These are phyloP conservation scores for Leptocoma aspasia DNA, from an alignment of 2,113 vertebrate genomes.

Conservation along the genomic window DNA sequence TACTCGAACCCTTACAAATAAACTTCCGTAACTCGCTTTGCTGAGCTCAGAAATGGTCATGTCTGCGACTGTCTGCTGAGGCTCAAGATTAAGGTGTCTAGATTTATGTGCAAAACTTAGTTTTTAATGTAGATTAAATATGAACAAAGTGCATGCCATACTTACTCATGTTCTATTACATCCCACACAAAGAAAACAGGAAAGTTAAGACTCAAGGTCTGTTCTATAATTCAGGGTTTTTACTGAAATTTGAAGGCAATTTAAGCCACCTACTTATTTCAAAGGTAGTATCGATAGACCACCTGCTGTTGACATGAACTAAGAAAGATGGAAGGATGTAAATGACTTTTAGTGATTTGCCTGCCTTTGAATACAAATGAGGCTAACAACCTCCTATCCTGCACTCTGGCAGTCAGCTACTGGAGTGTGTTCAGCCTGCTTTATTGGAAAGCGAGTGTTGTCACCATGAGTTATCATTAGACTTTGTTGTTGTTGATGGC, in stretches of 20 bases:
- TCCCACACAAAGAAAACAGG: slow-evolving; percentile 63
- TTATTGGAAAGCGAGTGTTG: slow-evolving; percentile 46
- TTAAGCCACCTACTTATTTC: slow-evolving; percentile 75
- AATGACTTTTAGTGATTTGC: slow-evolving; percentile 87
- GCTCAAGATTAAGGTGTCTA: slow-evolving; percentile 12
- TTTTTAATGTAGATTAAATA: slow-evolving; percentile 51
- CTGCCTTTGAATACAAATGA: slow-evolving; percentile 89
- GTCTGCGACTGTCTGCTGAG: background rate
- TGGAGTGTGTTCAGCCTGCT: slow-evolving; percentile 4
- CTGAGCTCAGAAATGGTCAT: background rate
- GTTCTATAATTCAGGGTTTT: slow-evolving; percentile 70
- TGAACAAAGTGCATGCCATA: slow-evolving; percentile 35
- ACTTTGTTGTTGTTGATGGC: slow-evolving; percentile 14
- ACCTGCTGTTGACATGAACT: slow-evolving; percentile 85
- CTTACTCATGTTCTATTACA: slow-evolving; percentile 57
- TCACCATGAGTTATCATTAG: slow-evolving; percentile 50
- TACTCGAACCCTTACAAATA: slow-evolving; percentile 7
- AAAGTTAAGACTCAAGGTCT: slow-evolving; percentile 63
- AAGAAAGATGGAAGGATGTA: slow-evolving; percentile 80
- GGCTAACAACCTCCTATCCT: slow-evolving; percentile 68
- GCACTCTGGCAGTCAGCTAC: slow-evolving; percentile 47
- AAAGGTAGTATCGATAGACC: slow-evolving; percentile 86
- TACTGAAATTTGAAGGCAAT: slow-evolving; percentile 66
- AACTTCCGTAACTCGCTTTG: background rate
- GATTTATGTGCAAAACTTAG: slow-evolving; percentile 32